phyloP scores from a whole-genome alignment of 2,113 vertebrate species.

The Aythya baeri region DNA sequence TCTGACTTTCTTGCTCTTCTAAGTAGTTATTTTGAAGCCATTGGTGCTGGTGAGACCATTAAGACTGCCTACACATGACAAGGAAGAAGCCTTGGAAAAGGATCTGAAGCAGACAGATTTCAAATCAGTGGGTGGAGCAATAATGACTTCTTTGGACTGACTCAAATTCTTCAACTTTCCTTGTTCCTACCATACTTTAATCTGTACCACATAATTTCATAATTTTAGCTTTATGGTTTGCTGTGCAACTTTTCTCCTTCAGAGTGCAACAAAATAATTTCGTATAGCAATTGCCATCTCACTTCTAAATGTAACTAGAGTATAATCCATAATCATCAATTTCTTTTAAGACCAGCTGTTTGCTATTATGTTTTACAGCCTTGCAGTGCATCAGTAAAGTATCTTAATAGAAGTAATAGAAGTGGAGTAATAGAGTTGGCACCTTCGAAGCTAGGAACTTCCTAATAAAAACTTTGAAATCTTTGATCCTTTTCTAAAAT shows the following conservation, averaged over 20 bases:
- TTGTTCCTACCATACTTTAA: not conserved
- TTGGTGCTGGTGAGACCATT: not conserved
- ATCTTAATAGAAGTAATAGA: not conserved
- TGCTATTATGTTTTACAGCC: constrained; percentile 12
- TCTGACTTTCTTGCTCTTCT: not conserved
- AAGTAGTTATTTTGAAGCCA: not conserved
- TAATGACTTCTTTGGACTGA: not conserved
- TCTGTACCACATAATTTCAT: not conserved
- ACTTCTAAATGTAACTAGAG: constrained; percentile 15
- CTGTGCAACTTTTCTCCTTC: not conserved
- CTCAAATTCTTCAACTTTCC: not conserved
- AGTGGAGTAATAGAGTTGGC: not conserved
- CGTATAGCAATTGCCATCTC: not conserved
- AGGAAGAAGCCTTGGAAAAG: not conserved
- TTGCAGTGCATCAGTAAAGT: not conserved
- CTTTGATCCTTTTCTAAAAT: not conserved
- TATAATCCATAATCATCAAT: constrained; percentile 41
- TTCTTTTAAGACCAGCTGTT: constrained; percentile 39
- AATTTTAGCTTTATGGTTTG: not conserved
- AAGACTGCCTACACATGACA: not conserved
- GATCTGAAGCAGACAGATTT: not conserved
- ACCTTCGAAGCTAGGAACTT: not conserved
- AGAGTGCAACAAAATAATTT: not conserved
- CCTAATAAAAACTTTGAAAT: not conserved
- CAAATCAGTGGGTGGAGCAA: not conserved